A percentile compares a stretch with the other conserved stretches of the same genome.
These are phyloP conservation scores for Pelobates cultripes DNA, from an alignment of 2,797 vertebrate genomes.

Conservation along the genomic window DNA sequence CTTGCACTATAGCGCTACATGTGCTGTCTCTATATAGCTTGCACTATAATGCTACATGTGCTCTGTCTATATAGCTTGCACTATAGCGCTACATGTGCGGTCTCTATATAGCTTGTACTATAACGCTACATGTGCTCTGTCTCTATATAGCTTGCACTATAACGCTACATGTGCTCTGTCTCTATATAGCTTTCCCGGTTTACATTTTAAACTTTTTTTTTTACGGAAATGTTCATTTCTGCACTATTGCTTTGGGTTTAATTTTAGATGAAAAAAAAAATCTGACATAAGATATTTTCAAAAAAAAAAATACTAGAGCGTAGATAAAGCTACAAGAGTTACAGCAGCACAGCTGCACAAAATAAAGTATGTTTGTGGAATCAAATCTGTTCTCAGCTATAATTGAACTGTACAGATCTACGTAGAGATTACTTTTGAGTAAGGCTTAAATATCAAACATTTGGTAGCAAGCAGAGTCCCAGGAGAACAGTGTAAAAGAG, in stretches of 20 bases:
- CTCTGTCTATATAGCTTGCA: too few species aligned
- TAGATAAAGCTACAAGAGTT: not conserved
- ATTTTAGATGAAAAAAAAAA: not conserved
- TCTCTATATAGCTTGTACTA: too few species aligned
- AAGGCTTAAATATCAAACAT: conserved; percentile 13
- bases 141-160: too few species aligned
- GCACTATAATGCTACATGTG: too few species aligned
- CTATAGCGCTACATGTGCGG: too few species aligned
- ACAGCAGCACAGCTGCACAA: conserved; percentile 2
- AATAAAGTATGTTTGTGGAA: conserved; percentile 5
- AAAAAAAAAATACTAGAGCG: not conserved
- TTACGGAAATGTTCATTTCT: too few species aligned
- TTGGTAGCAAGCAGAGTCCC: not conserved
- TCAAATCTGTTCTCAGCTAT: conserved; percentile 8
- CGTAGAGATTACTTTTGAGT: conserved; percentile 8
- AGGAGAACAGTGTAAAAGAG: not conserved
- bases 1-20: too few species aligned
- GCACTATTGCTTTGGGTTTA: not conserved
- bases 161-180: too few species aligned
- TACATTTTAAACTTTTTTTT: too few species aligned
- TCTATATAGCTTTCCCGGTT: too few species aligned
- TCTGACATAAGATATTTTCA: not conserved
- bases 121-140: too few species aligned
- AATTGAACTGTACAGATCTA: conserved; percentile 18
- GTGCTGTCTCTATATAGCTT: too few species aligned